These are phyloP conservation scores for Choreutis nemorana DNA, from an alignment of 2,888 invertebrate genomes.

Conservation along the genomic window DNA sequence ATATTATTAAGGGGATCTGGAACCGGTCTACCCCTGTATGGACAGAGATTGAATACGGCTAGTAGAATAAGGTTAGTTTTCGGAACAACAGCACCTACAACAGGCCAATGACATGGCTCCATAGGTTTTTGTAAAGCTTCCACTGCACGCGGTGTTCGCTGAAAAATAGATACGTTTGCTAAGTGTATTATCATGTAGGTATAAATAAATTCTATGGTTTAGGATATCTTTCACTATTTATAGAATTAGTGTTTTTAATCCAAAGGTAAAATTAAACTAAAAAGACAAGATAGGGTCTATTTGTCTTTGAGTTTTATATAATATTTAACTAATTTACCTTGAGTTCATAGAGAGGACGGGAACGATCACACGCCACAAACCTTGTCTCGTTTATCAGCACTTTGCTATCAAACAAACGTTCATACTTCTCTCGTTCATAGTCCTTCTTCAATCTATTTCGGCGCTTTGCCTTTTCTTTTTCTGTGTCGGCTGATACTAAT, in stretches of 20 bases:
- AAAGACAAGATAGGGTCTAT: neutral
- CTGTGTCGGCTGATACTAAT: constrained; percentile 30
- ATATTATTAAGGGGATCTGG: constrained; percentile 29
- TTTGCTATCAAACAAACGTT: constrained; percentile 34
- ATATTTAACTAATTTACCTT: constrained; percentile 19
- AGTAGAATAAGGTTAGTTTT: constrained; percentile 43
- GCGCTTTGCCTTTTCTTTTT: constrained; percentile 36
- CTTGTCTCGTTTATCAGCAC: constrained; percentile 46
- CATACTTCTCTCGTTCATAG: constrained; percentile 42
- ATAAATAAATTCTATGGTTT: no score
- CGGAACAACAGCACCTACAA: constrained; percentile 38
- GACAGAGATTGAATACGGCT: constrained; percentile 36
- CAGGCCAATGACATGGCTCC: constrained; percentile 39
- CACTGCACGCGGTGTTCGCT: constrained; percentile 32
- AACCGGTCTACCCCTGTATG: constrained; percentile 16
- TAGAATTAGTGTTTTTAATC: no score
- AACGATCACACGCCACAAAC: constrained; percentile 48
- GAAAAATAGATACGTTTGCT: constrained; percentile 7
- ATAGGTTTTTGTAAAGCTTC: constrained; percentile 26
- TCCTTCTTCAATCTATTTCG: constrained; percentile 29
- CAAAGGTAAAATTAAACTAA: no score
- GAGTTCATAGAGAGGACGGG: constrained; percentile 35
- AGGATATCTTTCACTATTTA: no score
- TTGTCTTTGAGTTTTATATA: neutral
- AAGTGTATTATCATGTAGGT: neutral